These are phyloP conservation scores for Streblospio benedicti DNA, from an alignment of 1,140 invertebrate species.

Conservation along the genomic window DNA sequence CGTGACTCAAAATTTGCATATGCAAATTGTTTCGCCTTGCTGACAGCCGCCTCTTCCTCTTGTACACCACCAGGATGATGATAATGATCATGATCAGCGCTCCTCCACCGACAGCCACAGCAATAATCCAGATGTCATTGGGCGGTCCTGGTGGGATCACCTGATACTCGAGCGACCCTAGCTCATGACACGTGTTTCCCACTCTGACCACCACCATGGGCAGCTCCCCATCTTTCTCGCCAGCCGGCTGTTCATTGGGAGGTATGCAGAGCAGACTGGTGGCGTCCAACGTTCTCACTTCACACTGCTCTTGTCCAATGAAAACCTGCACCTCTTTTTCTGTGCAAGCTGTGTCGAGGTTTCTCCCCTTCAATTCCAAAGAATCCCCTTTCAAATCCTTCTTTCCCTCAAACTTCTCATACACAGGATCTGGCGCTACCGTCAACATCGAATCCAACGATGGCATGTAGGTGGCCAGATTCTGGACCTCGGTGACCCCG, in stretches of 20 bases:
- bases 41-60: conserved; percentile 86
- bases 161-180: conserved; percentile 79
- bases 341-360: conserved; percentile 80
- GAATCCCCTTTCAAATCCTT: conserved; percentile 91
- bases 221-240: too few species aligned
- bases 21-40: too few species aligned
- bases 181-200: conserved; percentile 76
- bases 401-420: conserved; percentile 66
- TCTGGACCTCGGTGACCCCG: conserved; percentile 73
- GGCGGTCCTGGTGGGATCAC: conserved; percentile 67
- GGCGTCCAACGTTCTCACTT: conserved; percentile 81
- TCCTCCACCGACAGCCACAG: conserved; percentile 63
- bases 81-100: conserved; percentile 75
- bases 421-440: conserved; percentile 86
- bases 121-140: conserved; percentile 38
- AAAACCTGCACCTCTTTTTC: conserved; percentile 88
- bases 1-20: too few species aligned
- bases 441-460: conserved; percentile 67
- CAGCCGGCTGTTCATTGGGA: conserved; percentile 63
- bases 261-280: conserved; percentile 72
- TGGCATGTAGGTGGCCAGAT: conserved; percentile 78
- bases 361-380: conserved; percentile 88
- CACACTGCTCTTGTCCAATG: conserved; percentile 77
- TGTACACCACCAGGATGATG: conserved; percentile 75
- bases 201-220: too few species aligned